A percentile compares a stretch with the other conserved stretches of the same genome.
Evolutionary conservation across 2,113 vertebrate genomes (phyloP).

Genomic region (Rissa tridactyla): DNA sequence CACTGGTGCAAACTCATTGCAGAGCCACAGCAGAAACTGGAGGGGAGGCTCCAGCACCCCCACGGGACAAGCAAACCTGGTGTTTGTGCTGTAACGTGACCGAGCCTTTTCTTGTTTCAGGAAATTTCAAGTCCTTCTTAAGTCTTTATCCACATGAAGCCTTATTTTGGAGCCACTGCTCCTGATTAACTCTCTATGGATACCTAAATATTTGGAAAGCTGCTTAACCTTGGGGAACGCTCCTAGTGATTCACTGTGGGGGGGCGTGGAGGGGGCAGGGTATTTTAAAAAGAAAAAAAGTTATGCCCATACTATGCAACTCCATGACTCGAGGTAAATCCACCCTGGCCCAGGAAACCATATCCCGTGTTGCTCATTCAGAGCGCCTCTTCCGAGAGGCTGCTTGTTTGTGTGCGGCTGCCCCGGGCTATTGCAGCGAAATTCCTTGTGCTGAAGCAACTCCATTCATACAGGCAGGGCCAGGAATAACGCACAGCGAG

Average conservation of each 20-base stretch:
- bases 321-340: neutral
- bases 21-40: neutral
- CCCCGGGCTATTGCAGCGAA: neutral
- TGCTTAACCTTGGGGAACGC: neutral
- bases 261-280: too few species aligned
- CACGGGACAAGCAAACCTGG: neutral
- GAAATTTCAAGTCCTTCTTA: neutral
- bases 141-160: neutral
- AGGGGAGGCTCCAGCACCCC: neutral
- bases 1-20: too few species aligned
- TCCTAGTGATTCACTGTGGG: neutral
- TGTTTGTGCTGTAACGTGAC: neutral
- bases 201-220: neutral
- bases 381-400: neutral
- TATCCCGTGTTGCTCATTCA: neutral
- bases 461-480: neutral
- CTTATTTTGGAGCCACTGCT: neutral
- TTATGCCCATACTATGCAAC: rapidly evolving
- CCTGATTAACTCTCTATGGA: neutral
- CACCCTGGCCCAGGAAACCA: neutral
- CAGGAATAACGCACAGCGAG: neutral
- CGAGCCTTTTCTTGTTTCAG: neutral
- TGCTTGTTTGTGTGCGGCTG: neutral
- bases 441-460: neutral
- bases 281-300: neutral